phyloP scores from a whole-genome alignment of 2,797 vertebrate species.

The Anolis apletophallus region DNA sequence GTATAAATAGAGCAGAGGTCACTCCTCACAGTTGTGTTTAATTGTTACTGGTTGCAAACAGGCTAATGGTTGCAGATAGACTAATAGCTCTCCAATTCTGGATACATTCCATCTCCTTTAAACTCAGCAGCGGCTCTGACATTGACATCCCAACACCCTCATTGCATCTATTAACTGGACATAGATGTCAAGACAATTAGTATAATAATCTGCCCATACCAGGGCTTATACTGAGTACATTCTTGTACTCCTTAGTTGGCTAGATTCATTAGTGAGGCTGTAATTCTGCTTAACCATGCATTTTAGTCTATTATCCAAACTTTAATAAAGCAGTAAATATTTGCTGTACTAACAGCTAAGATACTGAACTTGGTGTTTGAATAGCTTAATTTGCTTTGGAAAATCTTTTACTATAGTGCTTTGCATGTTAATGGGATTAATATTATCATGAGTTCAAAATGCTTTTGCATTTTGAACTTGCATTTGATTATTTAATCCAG shows the following conservation, averaged over 20 bases:
- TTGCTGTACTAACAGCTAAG: not conserved
- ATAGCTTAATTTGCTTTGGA: not conserved
- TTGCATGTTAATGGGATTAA: not conserved
- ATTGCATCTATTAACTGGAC: not conserved
- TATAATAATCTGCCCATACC: constrained; percentile 2
- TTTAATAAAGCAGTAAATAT: constrained; percentile 12
- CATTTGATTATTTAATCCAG: constrained; percentile 62
- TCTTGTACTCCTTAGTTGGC: not conserved
- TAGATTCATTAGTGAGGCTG: not conserved
- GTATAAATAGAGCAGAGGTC: not conserved
- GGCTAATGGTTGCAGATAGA: not conserved
- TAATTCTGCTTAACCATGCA: not conserved
- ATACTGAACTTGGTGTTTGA: not conserved
- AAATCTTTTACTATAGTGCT: not conserved
- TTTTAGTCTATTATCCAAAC: not conserved
- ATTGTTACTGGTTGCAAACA: not conserved
- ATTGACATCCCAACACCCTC: not conserved
- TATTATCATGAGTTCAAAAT: constrained; percentile 47
- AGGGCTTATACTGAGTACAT: not conserved
- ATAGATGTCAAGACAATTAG: not conserved
- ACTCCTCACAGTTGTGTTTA: not conserved
- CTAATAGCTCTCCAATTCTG: not conserved
- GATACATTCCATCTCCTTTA: not conserved
- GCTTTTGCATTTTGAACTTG: constrained; percentile 64
- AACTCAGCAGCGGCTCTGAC: not conserved